Base-by-base conservation (phyloP, 2,113 vertebrate genomes). In the Oncorhynchus nerka region DNA sequence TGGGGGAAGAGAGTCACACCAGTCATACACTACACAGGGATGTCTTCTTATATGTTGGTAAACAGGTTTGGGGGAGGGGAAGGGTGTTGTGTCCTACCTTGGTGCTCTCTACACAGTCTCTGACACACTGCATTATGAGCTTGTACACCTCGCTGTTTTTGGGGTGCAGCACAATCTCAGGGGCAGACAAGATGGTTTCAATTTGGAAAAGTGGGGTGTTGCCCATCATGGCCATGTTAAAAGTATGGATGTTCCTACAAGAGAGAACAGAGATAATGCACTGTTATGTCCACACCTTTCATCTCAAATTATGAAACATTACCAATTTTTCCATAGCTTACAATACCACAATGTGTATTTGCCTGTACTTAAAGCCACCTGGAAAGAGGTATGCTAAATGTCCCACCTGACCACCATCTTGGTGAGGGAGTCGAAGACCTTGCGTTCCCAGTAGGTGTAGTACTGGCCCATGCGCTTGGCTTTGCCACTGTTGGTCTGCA, bases 341-440 rank as follows among this genome's bases (percentile, higher is more conserved):
- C 51, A 55, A 55, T 55, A 19, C 51, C 51, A 55, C 51, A 16
- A 15, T 55, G 5, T 55, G 51, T 19, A 55, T 45, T 45, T 45
- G 16, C 12, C 51, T 55, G 51, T 55, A 55, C 4, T 62, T 16
- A 11, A 45, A 45, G n/a, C n/a, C 20, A 22, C n/a, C 32, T 62
- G 57, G 9, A 73, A 59, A 75, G 69, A 76, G 24, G 55, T 64
- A 3, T 48, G 5, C n/a, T 70, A 67, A 76, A 20, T 2, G 84
- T 92, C 90, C 73, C 90, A 99, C 98, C 92, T 98, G 24, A 95
- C 78, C 74, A 98, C 84, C 93, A 99, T 94, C 83, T 92, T 95
- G 48, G 86, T 90, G 51, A 99, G 86, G 19, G 84, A 89, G 2
- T 95, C 93, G 0, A 94, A 95, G 76, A 97, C 90, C 64, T 89